Percentiles rank a stretch among this genome's conserved stretches.
Evolutionary conservation across 2,797 vertebrate genomes (phyloP).

Genomic region (Sarcoramphus papa): DNA sequence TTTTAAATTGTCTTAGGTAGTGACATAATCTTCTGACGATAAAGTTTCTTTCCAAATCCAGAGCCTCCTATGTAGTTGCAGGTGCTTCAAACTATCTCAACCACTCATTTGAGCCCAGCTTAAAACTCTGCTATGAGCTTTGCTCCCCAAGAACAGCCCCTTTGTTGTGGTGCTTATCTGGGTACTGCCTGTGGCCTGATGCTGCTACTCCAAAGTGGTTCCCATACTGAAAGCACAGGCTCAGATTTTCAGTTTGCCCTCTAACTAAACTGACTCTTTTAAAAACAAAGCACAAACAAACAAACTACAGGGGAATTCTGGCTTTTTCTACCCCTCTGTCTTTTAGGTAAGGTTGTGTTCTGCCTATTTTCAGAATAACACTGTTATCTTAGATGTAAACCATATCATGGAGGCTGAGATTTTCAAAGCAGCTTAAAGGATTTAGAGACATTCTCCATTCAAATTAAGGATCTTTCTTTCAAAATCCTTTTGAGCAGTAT

Average conservation of each 20-base stretch:
- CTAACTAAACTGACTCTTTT: background rate
- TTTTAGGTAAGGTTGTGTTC: background rate
- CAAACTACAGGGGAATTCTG: background rate
- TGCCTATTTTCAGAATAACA: constrained; percentile 3
- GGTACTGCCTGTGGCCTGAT: background rate
- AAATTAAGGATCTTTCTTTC: constrained; percentile 51
- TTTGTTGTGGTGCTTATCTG: background rate
- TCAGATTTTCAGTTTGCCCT: background rate
- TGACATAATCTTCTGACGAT: background rate
- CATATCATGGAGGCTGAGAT: constrained; percentile 23
- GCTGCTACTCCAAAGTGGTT: background rate
- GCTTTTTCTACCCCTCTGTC: background rate
- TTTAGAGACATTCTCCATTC: constrained; percentile 59
- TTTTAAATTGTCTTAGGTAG: background rate
- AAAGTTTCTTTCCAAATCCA: background rate
- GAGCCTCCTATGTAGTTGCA: background rate
- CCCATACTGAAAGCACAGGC: background rate
- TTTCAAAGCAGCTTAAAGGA: constrained; percentile 62
- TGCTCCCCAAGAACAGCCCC: background rate
- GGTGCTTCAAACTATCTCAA: background rate
- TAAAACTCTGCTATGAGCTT: background rate
- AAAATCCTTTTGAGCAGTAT: constrained; percentile 20
- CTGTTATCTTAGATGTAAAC: constrained; percentile 40
- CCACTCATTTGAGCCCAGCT: background rate
- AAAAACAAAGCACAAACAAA: background rate